These are phyloP conservation scores for Drosophila sp. DNA, from an alignment of 1,140 invertebrate genomes.

Conservation along the genomic window DNA sequence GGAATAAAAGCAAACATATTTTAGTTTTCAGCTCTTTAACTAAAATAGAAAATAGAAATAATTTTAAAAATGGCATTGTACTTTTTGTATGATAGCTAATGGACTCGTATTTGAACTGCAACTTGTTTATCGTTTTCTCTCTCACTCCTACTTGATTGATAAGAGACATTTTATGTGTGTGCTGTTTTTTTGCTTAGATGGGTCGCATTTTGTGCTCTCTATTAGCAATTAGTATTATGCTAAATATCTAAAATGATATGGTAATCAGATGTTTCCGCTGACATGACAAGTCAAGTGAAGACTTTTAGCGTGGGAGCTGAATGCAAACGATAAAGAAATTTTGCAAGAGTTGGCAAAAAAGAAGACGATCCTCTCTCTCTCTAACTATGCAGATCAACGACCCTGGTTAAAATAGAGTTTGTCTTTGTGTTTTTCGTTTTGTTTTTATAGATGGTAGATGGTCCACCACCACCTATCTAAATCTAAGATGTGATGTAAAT, in stretches of 20 bases:
- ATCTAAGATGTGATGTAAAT: slow-evolving; percentile 16
- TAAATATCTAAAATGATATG: slow-evolving; percentile 55
- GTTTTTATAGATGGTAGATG: not conserved
- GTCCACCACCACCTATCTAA: not conserved
- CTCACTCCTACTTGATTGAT: not conserved
- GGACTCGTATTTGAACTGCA: no score
- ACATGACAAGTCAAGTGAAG: slow-evolving; percentile 19
- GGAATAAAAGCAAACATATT: no score
- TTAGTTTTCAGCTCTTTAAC: no score
- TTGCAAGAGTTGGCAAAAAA: slow-evolving; percentile 26
- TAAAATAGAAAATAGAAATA: no score
- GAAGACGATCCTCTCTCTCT: slow-evolving; percentile 14
- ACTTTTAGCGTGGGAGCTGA: slow-evolving; percentile 43
- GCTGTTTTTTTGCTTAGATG: not conserved
- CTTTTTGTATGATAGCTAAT: no score
- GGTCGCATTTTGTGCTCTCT: not conserved
- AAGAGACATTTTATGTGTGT: not conserved
- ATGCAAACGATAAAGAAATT: slow-evolving; percentile 51
- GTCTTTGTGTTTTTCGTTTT: not conserved
- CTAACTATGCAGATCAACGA: slow-evolving; percentile 47
- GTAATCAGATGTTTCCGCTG: slow-evolving; percentile 65
- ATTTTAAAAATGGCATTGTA: no score
- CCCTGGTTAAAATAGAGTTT: slow-evolving; percentile 38
- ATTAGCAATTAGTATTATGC: slow-evolving; percentile 51
- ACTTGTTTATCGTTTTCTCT: not conserved